Percentiles rank a stretch among this genome's conserved stretches.
Evolutionary conservation across 2,113 vertebrate genomes (phyloP).

Genomic region (Mirounga angustirostris): DNA sequence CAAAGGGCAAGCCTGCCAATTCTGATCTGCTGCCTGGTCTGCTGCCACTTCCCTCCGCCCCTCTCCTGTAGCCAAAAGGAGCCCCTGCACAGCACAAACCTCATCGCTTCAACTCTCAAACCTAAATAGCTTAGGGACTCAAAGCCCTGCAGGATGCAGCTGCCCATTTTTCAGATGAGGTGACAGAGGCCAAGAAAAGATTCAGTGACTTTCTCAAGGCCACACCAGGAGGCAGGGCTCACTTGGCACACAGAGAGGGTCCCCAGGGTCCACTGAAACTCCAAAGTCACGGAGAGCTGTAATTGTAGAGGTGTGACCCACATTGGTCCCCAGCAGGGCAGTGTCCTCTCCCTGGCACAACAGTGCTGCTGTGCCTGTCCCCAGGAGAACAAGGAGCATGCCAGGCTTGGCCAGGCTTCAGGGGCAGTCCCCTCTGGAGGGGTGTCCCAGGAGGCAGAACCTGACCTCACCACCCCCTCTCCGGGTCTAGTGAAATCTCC

Average conservation of each 20-base stretch:
- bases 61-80: background rate
- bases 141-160: background rate
- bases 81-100: background rate
- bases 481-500: slow-evolving; percentile 89
- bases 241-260: background rate
- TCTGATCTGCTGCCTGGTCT: background rate
- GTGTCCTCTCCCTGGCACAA: background rate
- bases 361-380: background rate
- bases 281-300: background rate
- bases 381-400: background rate
- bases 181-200: background rate
- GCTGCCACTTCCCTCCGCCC: background rate
- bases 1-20: background rate
- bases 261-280: background rate
- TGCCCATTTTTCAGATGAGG: background rate
- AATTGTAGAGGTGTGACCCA: background rate
- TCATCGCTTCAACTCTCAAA: background rate
- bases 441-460: background rate
- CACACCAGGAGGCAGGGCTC: background rate
- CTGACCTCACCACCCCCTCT: background rate
- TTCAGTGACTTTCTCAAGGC: background rate
- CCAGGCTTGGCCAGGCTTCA: background rate
- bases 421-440: background rate
- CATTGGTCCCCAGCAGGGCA: rapidly evolving
- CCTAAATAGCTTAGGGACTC: background rate